Base-by-base conservation (phyloP, 2,797 vertebrate genomes). In the Myotis daubentonii region DNA sequence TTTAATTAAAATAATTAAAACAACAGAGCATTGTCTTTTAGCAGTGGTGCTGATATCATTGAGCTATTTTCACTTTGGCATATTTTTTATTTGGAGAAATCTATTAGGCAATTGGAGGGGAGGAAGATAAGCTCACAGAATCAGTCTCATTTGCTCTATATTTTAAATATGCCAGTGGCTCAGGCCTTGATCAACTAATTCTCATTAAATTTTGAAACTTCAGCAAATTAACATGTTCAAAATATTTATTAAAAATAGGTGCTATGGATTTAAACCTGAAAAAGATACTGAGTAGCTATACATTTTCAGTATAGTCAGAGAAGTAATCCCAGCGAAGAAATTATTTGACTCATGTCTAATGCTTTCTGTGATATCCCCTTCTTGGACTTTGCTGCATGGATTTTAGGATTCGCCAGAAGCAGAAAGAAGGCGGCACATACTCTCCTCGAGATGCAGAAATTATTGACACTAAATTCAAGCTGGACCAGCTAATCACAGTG, bases 371-470 rank as follows among this genome's bases (percentile, higher is more conserved):
- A 3, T 30, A 72, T 49, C 82, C 17, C 19, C 25, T 72, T 83
- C 19, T 30, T 62, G 90, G 20, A 44, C 51, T 76, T 76, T 28
- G 9, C 22, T 28, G 8, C 12, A 8, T 36, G 93, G 71, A 2
- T 76, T 96, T 95, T 97, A 99, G 99, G 97, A 98, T 99, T 97
- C 99, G 99, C 88, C 99, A 99, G 97, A 99, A 99, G 96, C 99
- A 99, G 98, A 99, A 99, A 97, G 99, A 99, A 97, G 99, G 99
- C 5, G 99, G 99, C 9, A 99, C 99, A 0, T 99, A 99, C 90
- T 99, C 99, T 55, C 99, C 99, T 80, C 98, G 99, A 93, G 99
- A 99, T 97, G 99, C 99, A 87, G 99, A 99, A 98, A 99, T 99
- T 96, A 99, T 99, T 95, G 99, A 99, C 97, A 99, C 99, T 30